phyloP scores from a whole-genome alignment of 2,888 invertebrate genomes.

The Crematogaster levior region DNA sequence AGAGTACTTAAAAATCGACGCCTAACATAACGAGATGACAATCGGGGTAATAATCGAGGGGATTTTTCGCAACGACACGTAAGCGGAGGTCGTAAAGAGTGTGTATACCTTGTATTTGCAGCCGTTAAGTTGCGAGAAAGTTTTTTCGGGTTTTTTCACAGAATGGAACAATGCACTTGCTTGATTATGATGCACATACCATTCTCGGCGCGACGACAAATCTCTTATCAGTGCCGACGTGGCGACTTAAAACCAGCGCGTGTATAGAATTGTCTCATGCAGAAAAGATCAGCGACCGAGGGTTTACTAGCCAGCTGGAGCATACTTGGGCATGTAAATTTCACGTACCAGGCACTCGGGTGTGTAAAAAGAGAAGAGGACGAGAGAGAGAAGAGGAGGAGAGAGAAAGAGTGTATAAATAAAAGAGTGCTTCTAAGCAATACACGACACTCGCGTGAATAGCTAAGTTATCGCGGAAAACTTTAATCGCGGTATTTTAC shows the following conservation, averaged over 20 bases:
- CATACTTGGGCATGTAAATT: slow-evolving; percentile 47
- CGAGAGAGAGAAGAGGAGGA: background rate
- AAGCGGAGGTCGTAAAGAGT: background rate
- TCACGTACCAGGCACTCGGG: slow-evolving; percentile 24
- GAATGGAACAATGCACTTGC: background rate
- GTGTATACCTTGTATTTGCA: background rate
- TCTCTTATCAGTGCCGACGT: slow-evolving; percentile 26
- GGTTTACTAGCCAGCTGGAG: slow-evolving; percentile 30
- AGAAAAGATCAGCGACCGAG: slow-evolving; percentile 42
- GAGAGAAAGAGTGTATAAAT: slow-evolving; percentile 12
- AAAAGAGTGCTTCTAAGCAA: slow-evolving; percentile 44
- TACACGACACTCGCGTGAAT: slow-evolving; percentile 26
- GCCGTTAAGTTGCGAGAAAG: background rate
- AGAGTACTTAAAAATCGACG: background rate
- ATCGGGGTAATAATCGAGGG: background rate
- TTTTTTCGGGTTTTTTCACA: background rate
- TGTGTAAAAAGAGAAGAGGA: background rate
- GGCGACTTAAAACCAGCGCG: slow-evolving; percentile 3
- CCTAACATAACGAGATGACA: background rate
- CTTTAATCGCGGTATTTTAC: slow-evolving; percentile 34
- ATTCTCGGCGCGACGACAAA: slow-evolving; percentile 8
- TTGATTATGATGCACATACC: background rate
- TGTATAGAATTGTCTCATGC: slow-evolving; percentile 16
- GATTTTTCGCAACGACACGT: background rate
- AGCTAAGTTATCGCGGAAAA: slow-evolving; percentile 26